A percentile compares a stretch with the other conserved stretches of the same genome.
Conservation (phyloP, 2,888 invertebrate genomes). For the Hesperia comma region DNA sequence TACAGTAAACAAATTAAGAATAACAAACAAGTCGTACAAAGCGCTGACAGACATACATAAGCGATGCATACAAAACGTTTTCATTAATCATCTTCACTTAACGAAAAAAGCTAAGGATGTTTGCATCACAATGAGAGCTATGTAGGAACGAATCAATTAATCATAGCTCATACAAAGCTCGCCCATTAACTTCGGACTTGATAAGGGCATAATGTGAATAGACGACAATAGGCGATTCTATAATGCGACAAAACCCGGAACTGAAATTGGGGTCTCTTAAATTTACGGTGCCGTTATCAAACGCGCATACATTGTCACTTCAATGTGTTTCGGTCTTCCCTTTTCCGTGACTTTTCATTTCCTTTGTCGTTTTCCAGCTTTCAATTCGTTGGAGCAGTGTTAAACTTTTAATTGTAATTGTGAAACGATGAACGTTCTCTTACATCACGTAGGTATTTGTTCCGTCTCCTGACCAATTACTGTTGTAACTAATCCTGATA, state of each 20-base stretch:
- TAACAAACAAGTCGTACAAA: slow-evolving; percentile 23
- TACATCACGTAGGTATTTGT: not conserved
- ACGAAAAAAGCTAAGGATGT: slow-evolving; percentile 77
- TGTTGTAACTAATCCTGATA: no score
- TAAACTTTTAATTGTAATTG: not conserved
- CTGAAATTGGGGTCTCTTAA: slow-evolving; percentile 57
- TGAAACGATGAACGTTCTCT: not conserved
- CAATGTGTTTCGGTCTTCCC: slow-evolving; percentile 42
- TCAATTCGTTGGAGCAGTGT: not conserved
- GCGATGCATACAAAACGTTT: slow-evolving; percentile 29
- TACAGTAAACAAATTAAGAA: slow-evolving; percentile 18
- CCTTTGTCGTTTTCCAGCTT: slow-evolving; percentile 30
- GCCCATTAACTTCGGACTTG: slow-evolving; percentile 82
- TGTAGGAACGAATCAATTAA: slow-evolving; percentile 78
- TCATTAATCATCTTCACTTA: slow-evolving; percentile 48
- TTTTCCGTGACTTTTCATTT: slow-evolving; percentile 38
- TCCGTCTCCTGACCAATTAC: no score
- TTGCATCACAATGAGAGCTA: slow-evolving; percentile 77
- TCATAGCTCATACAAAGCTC: slow-evolving; percentile 79
- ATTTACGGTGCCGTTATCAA: slow-evolving; percentile 76
- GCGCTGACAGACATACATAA: slow-evolving; percentile 20
- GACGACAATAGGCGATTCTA: slow-evolving; percentile 72
- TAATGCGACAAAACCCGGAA: slow-evolving; percentile 70
- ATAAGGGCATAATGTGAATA: slow-evolving; percentile 80
- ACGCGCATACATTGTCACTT: slow-evolving; percentile 65